phyloP scores from a whole-genome alignment of 2,888 invertebrate species.

The Muschampia plurimacula region DNA sequence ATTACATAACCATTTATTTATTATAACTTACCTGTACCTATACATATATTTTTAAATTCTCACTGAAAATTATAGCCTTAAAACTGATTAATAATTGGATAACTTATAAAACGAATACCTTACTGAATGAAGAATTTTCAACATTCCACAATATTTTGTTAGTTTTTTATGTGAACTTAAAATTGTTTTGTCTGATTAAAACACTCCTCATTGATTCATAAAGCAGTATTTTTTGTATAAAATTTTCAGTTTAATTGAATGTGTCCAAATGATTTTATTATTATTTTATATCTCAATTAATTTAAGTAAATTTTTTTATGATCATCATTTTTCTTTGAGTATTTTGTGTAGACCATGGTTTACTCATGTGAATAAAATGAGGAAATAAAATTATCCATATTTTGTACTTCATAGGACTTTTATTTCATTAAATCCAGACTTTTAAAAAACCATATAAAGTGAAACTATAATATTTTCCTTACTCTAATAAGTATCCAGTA shows the following conservation, averaged over 20 bases:
- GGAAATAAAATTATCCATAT: conserved; percentile 77
- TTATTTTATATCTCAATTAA: conserved; percentile 16
- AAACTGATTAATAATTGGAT: conserved; percentile 38
- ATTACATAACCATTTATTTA: no score
- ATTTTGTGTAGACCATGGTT: conserved; percentile 67
- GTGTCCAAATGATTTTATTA: neutral
- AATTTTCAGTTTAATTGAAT: neutral
- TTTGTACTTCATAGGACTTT: conserved; percentile 58
- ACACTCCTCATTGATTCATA: conserved; percentile 46
- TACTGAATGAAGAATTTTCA: conserved; percentile 52
- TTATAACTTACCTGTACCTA: neutral
- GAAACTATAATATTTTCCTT: no score
- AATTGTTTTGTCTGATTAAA: conserved; percentile 40
- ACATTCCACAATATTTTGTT: conserved; percentile 78
- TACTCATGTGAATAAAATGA: conserved; percentile 71
- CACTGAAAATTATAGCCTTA: conserved; percentile 16
- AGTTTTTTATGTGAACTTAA: conserved; percentile 54
- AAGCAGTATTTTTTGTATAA: neutral
- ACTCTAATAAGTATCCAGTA: no score
- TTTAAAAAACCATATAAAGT: neutral
- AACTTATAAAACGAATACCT: conserved; percentile 10
- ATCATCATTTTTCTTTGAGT: conserved; percentile 69
- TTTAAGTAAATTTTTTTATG: conserved; percentile 74
- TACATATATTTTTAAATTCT: conserved; percentile 19
- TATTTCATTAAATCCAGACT: conserved; percentile 35